A percentile compares a stretch with the other conserved stretches of the same genome.
Conservation (phyloP, 2,113 vertebrate species). For the Sakesphorus luctuosus region DNA sequence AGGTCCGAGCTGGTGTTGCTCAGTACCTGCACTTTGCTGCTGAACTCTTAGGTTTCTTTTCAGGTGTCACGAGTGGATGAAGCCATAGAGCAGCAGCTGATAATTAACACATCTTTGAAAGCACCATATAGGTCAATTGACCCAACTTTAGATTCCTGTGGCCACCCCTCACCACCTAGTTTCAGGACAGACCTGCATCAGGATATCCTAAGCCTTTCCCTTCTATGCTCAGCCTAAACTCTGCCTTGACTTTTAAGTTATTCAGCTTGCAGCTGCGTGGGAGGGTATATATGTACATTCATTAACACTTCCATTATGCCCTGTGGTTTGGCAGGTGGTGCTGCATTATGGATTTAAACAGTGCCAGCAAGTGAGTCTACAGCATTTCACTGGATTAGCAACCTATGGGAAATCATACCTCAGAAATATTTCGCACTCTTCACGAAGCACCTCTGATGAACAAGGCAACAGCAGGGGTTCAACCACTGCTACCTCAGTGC, state of each 20-base stretch:
- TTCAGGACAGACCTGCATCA: neutral
- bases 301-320: conserved; percentile 63
- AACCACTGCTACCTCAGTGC: neutral
- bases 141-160: neutral
- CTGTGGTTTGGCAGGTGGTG: conserved; percentile 48
- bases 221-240: neutral
- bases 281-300: conserved; percentile 35
- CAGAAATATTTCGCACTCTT: neutral
- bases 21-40: neutral
- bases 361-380: neutral
- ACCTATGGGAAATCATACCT: conserved; percentile 15
- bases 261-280: neutral
- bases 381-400: conserved; percentile 18
- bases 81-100: neutral
- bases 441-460: neutral
- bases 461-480: neutral
- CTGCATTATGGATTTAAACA: conserved; percentile 54
- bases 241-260: neutral
- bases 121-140: neutral
- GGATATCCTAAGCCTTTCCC: neutral
- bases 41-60: neutral
- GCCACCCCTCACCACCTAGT: neutral
- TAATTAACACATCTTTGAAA: neutral
- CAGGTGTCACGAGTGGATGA: neutral
- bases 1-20: neutral